Base-by-base conservation (phyloP, 2,797 vertebrate species). In the Mus caroli region DNA sequence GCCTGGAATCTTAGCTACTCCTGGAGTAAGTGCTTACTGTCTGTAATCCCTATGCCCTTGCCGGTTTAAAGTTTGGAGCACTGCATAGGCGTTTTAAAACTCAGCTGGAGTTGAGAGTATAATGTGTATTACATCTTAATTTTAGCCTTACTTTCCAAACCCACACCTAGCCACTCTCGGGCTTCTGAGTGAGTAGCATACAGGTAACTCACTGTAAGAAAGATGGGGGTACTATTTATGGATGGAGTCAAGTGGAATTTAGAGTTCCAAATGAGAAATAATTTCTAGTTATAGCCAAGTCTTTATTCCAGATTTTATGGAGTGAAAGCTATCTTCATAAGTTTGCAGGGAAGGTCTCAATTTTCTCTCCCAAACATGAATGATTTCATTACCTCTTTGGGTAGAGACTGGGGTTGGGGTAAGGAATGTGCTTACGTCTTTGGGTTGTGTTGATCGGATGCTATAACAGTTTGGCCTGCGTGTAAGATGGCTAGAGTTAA, bases 301-400 rank as follows among this genome's bases (percentile, higher is more conserved):
- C 24, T 75, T 6, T 89, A 87, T 77, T n/a, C 37, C 58, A 86
- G 83, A 89, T 83, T 83, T n/a, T 82, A 85, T 19, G 79, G 10
- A 80, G 76, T 52, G 90, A 87, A 96, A 94, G 12, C 46, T 67
- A 24, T 58, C 92, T 88, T 89, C 28, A 50, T 84, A 54, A 88
- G 17, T 83, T 89, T 87, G 54, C 28, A 67, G 20, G 80, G 15
- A 83, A 31, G 14, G 31, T 15, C 24, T 76, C 22, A 79, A 19
- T 91, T 71, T 28, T 93, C 93, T 87, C 96, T 96, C 80, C 90
- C 88, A 67, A 88, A 96, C 92, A 71, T 17, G n/a, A 64, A 7
- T 62, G 28, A 46, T 69, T 92, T 82, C 79, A 76, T 0, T 77
- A 3, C 8, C 11, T 56, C 34, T 24, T 60, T 78, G 50, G 43